Percentiles rank a stretch among this genome's conserved stretches.
Evolutionary conservation across 2,888 invertebrate species (phyloP).

Genomic region (Tetanocera ferruginea): DNA sequence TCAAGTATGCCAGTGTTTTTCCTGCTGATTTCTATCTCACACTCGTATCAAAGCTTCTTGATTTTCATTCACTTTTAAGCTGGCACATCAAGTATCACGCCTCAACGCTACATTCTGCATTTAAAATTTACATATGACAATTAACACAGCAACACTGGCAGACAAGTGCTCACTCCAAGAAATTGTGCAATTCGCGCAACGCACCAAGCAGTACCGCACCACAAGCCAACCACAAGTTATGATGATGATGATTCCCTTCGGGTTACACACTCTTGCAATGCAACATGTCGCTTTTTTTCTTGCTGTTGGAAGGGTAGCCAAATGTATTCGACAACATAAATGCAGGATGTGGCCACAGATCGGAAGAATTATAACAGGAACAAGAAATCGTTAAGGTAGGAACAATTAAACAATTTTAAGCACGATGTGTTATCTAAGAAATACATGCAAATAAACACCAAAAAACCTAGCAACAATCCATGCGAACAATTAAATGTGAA

Average conservation of each 20-base stretch:
- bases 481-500: no score
- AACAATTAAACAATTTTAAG: no score
- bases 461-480: no score
- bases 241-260: constrained; percentile 4
- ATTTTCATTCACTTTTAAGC: constrained; percentile 17
- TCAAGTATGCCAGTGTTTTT: background rate
- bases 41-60: background rate
- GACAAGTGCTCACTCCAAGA: background rate
- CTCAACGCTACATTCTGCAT: background rate
- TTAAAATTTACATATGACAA: constrained; percentile 27
- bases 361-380: no score
- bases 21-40: no score
- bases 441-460: no score
- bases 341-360: no score
- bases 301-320: background rate
- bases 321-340: background rate
- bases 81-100: background rate
- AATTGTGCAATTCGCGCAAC: background rate
- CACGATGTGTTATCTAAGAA: no score
- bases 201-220: background rate
- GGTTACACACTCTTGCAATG: background rate
- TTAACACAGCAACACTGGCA: constrained; percentile 18
- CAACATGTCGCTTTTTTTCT: constrained; percentile 8
- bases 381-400: no score
- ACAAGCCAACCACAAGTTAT: constrained; percentile 2